Conservation (phyloP, 2,113 vertebrate genomes). For the Tupaia tana region DNA sequence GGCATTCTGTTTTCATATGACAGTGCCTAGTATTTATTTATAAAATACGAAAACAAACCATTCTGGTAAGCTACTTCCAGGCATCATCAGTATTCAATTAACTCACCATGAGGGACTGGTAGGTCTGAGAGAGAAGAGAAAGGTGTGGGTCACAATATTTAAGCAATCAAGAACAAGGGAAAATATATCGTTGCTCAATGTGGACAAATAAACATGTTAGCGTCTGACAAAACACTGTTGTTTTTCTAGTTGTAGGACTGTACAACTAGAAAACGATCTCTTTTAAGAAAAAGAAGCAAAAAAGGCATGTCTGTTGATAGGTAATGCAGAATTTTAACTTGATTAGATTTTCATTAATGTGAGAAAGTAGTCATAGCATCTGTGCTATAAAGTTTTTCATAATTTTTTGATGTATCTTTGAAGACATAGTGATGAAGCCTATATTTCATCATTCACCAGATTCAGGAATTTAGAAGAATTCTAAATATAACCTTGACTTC, state of each 20-base stretch:
- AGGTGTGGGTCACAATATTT: neutral
- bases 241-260: neutral
- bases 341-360: neutral
- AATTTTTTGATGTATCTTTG: neutral
- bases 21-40: constrained; percentile 60
- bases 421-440: neutral
- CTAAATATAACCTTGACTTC: constrained; percentile 33
- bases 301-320: neutral
- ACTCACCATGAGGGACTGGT: neutral
- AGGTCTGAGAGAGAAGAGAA: neutral
- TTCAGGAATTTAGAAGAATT: constrained; percentile 11
- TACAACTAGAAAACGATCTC: neutral
- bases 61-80: constrained; percentile 21
- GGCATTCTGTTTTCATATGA: constrained; percentile 75
- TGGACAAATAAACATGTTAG: neutral
- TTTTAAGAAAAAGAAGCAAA: neutral
- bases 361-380: neutral
- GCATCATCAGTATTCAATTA: neutral
- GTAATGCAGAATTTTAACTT: neutral
- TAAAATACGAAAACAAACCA: constrained; percentile 32
- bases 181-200: neutral
- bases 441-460: neutral
- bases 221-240: neutral
- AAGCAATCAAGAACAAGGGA: neutral
- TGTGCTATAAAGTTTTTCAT: neutral